Base-by-base conservation (phyloP, 2,888 invertebrate species). In the Pterostichus madidus region DNA sequence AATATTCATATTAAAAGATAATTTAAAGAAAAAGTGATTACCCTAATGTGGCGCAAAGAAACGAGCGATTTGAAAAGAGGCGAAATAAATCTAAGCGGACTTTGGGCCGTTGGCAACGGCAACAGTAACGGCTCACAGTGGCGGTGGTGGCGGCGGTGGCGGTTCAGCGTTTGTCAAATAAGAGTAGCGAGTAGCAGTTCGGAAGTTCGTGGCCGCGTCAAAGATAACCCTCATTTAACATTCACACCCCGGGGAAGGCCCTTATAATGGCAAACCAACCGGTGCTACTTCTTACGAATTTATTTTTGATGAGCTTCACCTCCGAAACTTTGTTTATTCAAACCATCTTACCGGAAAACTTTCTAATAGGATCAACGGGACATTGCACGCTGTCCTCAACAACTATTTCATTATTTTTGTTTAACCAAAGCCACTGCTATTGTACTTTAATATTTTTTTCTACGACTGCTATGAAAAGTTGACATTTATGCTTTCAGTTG, bases 251-350 rank as follows among this genome's bases (percentile, higher is more conserved):
- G 17, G 77, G 77, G 77, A 77, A 77, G 52, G 53, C 68, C 79
- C 32, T 31, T 78, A 68, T 79, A 79, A 79, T 79, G 68, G 49
- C 64, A 32, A 68, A 79, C 32, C 79, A 49, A 64, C 64, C 64
- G 49, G n/a, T 13, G 24, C 77, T 39, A 64, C 49, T 79, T 79
- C 79, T 68, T 79, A 64, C 79, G 49, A 68, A 79, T 79, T 79
- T 79, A 79, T 79, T 79, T 79, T 79, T 79, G 79, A 79, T 79
- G 79, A 79, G 68, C 53, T 79, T 64, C 68, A n/a, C 68, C 79
- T 44, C 56, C 79, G n/a, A 56, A 64, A 64, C 64, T 64, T 79
- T 79, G 79, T 79, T 79, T 79, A 79, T 79, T 79, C 79, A 79
- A 52, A 75, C 68, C 68, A 24, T 71, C 68, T 71, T 71, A 44